Evolutionary conservation across 2,797 vertebrate genomes (phyloP), one percentile per base, ranked within the genome.

Genomic region (Microcaecilia unicolor): DNA sequence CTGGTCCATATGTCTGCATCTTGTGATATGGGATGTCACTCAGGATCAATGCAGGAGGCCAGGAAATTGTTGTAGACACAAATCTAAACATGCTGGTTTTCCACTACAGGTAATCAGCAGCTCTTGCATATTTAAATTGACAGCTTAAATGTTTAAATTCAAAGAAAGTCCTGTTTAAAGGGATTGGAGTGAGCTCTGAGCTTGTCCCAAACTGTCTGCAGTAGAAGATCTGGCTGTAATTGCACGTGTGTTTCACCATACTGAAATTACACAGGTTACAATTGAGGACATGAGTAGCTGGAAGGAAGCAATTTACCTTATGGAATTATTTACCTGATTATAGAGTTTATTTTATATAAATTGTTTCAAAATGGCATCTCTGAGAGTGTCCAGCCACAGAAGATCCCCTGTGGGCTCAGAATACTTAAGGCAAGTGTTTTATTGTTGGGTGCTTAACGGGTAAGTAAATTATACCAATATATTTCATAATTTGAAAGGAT

Each of bases 101-200:
- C 58, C 61, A 57, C 79, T 80, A 81, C 84, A 67, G 80, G 84
- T 90, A 89, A 93, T 92, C 87, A 90, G 74, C 70, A 83, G 51
- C 74, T 76, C 65, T 80, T 79, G 74, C 76, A 76, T 75, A 88
- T 87, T 86, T 72, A 30, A 85, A 81, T 80, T 80, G 90, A 91
- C 90, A 90, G 88, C 78, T 90, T 86, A 89, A 90, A 88, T 81
- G 83, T 83, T 82, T 85, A 73, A 80, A 87, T 88, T 91, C 83
- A 84, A 81, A 39, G 53, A 67, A 65, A 59, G 55, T 76, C 72
- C 70, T 45, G 55, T 81, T 75, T 72, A 46, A 47, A 67, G 64
- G 67, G 78, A 58, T 48, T 48, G 32, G 17, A 2, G 7, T 51
- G 65, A 60, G 57, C 48, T 50, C 13, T 25, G 60, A 63, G 67